Base-by-base conservation (phyloP, 2,888 invertebrate species). In the Hemicrepidius hirtus region DNA sequence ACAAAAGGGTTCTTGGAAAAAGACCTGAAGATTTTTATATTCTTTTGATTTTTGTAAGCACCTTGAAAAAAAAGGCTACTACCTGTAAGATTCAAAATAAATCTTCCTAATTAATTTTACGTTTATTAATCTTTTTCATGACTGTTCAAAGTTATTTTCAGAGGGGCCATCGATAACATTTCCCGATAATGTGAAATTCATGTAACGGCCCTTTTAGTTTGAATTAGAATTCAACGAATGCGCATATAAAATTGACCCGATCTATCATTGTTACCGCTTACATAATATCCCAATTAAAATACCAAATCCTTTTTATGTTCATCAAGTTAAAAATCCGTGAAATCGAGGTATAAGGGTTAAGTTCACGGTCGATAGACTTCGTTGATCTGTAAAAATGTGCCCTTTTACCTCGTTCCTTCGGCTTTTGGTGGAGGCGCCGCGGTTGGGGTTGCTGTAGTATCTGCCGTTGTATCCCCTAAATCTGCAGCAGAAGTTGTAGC, bases 401-500 rank as follows among this genome's bases (percentile, higher is more conserved):
- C 37, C 41, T 41, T 60, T 74, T 79, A 82, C 80, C 78, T 86
- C 81, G 72, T 84, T 81, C 85, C 77, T 79, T 84, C 82, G 81
- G 84, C 74, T 64, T 79, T 80, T 28, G 74, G 74, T 6, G 74
- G 72, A 24, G 74, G 76, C 77, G 88, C 87, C 81, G 88, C 88
- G 68, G 89, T 89, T n/a, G 81, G 81, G 63, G 83, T 82, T 53
- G 89, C 88, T 72, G 88, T 87, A 9, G 79, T 80, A 64, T 83
- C 85, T 12, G 82, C 83, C 18, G 83, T 79, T 41, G 82, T 81
- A 55, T 83, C 84, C 53, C 81, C 84, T 53, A 81, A 83, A 79
- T 88, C 88, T 53, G 91, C 89, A 69, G 88, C 87, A 59, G 92
- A 91, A 67, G 93, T 93, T 53, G 93, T 92, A 67, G 90, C 89